These are phyloP conservation scores for Hippocampus comes DNA, from an alignment of 2,113 vertebrate genomes.

Conservation along the genomic window DNA sequence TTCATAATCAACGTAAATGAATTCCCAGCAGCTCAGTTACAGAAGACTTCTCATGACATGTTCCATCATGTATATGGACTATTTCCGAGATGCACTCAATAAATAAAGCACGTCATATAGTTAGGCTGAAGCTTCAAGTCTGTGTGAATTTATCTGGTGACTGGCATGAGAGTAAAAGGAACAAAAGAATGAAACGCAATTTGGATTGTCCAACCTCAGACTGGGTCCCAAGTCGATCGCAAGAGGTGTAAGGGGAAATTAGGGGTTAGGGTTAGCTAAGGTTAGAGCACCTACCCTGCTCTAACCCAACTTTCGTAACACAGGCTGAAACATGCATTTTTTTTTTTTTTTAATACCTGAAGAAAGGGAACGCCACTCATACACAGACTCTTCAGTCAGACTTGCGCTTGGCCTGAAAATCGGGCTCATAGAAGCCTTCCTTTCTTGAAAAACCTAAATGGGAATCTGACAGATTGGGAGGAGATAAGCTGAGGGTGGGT, in stretches of 20 bases:
- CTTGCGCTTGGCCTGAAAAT: too few species aligned
- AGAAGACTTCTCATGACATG: background rate
- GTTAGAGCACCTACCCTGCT: background rate
- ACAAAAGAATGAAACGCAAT: background rate
- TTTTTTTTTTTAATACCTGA: too few species aligned
- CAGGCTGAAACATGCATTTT: background rate
- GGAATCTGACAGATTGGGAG: conserved; percentile 33
- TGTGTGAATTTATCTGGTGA: conserved; percentile 9
- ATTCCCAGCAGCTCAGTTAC: background rate
- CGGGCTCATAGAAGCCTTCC: background rate
- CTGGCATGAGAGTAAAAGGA: background rate
- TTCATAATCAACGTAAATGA: background rate
- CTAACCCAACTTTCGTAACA: background rate
- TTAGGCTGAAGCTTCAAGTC: conserved; percentile 27
- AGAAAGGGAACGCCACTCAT: too few species aligned
- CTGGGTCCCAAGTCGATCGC: too few species aligned
- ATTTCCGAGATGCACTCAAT: conserved; percentile 1
- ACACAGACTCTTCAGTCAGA: too few species aligned
- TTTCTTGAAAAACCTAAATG: background rate
- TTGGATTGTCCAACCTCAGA: too few species aligned
- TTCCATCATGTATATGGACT: background rate
- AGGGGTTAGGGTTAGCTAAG: too few species aligned
- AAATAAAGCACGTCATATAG: background rate
- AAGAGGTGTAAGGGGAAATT: too few species aligned
- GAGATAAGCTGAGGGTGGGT: conserved; percentile 49